These are phyloP conservation scores for Tupiocoris notatus DNA, from an alignment of 2,888 invertebrate species.

Conservation along the genomic window DNA sequence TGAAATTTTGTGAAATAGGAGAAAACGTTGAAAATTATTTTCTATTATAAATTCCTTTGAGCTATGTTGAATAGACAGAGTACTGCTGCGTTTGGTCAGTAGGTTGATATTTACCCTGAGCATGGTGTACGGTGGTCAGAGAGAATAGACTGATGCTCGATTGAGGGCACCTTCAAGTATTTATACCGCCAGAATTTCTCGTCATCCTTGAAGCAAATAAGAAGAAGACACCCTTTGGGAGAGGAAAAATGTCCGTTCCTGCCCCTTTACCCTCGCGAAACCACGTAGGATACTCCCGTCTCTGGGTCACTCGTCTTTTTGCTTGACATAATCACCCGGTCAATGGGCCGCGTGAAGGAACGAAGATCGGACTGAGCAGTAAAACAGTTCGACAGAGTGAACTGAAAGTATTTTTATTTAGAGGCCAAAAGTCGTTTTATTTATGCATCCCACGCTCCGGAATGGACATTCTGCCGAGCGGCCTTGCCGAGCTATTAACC, in stretches of 20 bases:
- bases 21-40: too few species aligned
- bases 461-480: background rate
- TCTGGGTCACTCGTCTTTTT: background rate
- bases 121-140: conserved; percentile 21
- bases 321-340: background rate
- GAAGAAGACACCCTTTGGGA: conserved; percentile 3
- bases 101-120: conserved; percentile 18
- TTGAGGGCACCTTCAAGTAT: background rate
- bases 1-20: too few species aligned
- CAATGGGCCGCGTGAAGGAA: background rate
- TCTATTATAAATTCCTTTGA: too few species aligned
- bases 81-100: too few species aligned
- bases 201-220: conserved; percentile 7
- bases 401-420: background rate
- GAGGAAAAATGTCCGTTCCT: background rate
- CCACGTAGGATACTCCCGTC: background rate
- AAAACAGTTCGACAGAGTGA: background rate
- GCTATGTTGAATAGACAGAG: too few species aligned
- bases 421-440: background rate
- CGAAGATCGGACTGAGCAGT: too few species aligned
- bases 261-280: conserved; percentile 4
- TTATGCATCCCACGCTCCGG: background rate
- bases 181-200: conserved; percentile 9
- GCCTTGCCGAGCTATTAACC: background rate
- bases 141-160: conserved; percentile 14